Percentiles rank a stretch among this genome's conserved stretches.
Conservation (phyloP, 1,140 invertebrate species). For the Latrodectus geometricus region DNA sequence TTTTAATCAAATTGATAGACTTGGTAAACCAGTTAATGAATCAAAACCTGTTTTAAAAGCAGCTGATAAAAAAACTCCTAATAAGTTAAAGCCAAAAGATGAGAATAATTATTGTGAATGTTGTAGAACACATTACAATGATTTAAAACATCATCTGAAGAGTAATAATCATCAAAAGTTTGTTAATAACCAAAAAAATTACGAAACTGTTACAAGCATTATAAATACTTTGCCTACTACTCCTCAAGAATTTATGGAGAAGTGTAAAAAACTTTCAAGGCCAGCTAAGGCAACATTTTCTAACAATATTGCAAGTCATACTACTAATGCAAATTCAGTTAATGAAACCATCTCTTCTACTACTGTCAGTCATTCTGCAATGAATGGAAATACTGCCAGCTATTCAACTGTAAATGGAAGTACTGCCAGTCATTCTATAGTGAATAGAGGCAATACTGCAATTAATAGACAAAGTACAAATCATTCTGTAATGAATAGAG, state of each 20-base stretch:
- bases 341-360: neutral
- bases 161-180: conserved; percentile 51
- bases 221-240: conserved; percentile 47
- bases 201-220: conserved; percentile 46
- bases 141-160: conserved; percentile 49
- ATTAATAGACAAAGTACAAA: no score
- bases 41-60: conserved; percentile 2
- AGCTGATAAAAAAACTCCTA: conserved; percentile 15
- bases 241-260: conserved; percentile 54
- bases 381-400: neutral
- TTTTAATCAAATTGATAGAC: conserved; percentile 19
- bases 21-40: neutral
- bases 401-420: neutral
- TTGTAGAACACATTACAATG: conserved; percentile 34
- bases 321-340: neutral
- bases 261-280: conserved; percentile 6
- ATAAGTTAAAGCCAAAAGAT: conserved; percentile 40
- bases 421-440: no score
- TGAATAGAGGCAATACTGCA: no score
- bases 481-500: no score
- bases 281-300: neutral
- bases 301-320: neutral
- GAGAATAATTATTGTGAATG: conserved; percentile 57
- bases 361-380: neutral
- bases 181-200: conserved; percentile 51